phyloP scores from a whole-genome alignment of 2,113 vertebrate species.

The Anser brachyrhynchus region DNA sequence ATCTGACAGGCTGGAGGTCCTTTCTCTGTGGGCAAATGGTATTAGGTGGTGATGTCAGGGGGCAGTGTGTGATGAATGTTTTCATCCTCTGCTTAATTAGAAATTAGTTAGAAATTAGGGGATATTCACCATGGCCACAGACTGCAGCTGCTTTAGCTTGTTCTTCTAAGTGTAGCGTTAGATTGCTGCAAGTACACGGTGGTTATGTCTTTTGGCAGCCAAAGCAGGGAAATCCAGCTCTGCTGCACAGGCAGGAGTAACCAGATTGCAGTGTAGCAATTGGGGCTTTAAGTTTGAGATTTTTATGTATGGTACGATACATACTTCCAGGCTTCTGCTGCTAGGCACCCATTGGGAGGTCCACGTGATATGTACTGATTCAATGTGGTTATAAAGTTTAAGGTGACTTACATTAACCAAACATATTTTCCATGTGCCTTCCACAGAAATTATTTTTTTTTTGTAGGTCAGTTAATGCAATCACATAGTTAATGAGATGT shows the following conservation, averaged over 20 bases:
- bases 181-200: not conserved
- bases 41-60: not conserved
- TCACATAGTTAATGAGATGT: not conserved
- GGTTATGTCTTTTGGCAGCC: not conserved
- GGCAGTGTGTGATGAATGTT: not conserved
- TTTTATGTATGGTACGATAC: not conserved
- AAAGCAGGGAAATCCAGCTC: not conserved
- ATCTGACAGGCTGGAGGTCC: not conserved
- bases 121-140: not conserved
- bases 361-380: not conserved
- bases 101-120: not conserved
- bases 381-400: not conserved
- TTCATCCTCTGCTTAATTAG: not conserved
- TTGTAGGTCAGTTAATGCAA: not conserved
- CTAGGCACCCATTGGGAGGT: not conserved
- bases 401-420: not conserved
- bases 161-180: not conserved
- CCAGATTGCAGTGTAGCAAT: not conserved
- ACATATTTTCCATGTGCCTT: not conserved
- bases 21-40: not conserved
- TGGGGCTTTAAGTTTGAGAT: not conserved
- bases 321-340: not conserved
- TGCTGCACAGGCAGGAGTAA: not conserved
- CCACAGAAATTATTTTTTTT: not conserved
- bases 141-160: not conserved